Evolutionary conservation across 2,113 vertebrate genomes (phyloP).

Genomic region (Enhydra lutris): DNA sequence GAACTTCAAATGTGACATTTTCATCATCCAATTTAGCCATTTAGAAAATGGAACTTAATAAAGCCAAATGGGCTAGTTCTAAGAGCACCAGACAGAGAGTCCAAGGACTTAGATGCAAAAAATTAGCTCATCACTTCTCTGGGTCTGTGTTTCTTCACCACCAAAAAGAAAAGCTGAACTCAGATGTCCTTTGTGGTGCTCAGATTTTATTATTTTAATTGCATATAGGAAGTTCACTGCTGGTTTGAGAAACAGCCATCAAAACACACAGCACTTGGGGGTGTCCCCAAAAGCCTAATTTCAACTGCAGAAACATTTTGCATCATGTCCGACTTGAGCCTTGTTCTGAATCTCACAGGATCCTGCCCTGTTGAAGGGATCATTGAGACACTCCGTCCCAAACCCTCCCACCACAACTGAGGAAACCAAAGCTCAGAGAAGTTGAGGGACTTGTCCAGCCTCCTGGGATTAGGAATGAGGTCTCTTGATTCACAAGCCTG

Average conservation of each 20-base stretch:
- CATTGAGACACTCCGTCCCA: neutral
- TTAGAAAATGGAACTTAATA: neutral
- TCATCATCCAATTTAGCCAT: neutral
- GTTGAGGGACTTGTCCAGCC: neutral
- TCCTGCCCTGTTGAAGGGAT: neutral
- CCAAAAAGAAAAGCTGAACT: neutral
- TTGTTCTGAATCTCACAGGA: constrained; percentile 17
- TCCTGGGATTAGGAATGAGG: neutral
- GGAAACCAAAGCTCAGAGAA: neutral
- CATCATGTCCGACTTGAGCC: neutral
- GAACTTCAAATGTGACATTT: neutral
- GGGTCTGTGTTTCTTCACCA: neutral
- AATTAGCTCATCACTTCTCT: neutral
- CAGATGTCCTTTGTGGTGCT: neutral
- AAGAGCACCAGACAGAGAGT: neutral
- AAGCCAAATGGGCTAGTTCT: neutral
- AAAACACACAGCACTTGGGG: neutral
- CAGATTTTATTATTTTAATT: constrained; percentile 24
- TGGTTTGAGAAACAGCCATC: neutral
- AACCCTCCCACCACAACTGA: neutral
- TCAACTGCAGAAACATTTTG: neutral
- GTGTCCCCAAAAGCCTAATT: neutral
- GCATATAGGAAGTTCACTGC: neutral
- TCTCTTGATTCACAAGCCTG: neutral
- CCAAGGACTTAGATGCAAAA: neutral